Evolutionary conservation across 2,113 vertebrate genomes (phyloP).

Genomic region (Podocnemis expansa): DNA sequence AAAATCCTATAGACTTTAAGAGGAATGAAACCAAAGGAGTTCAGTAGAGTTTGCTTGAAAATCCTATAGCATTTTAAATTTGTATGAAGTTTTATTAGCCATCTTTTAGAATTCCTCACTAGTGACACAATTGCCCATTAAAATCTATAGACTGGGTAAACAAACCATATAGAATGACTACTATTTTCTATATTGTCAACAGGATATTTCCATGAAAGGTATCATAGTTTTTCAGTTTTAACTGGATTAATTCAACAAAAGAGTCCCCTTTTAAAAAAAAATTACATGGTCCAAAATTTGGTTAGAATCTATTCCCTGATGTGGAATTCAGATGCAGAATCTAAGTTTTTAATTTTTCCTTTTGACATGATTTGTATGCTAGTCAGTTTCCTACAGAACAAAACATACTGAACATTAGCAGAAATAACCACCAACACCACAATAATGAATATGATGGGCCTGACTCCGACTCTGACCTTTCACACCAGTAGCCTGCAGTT

Average conservation of each 20-base stretch:
- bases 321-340: not conserved
- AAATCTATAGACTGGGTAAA: not conserved
- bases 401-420: not conserved
- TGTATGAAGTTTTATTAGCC: not conserved
- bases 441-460: not conserved
- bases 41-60: not conserved
- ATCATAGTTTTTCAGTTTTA: constrained; percentile 9
- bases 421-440: not conserved
- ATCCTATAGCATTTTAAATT: not conserved
- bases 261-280: not conserved
- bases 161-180: not conserved
- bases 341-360: not conserved
- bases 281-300: not conserved
- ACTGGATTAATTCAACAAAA: not conserved
- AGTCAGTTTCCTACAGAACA: not conserved
- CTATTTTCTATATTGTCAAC: not conserved
- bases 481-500: not conserved
- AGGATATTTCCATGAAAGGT: not conserved
- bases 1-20: not conserved
- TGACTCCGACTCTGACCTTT: not conserved
- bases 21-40: not conserved
- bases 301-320: not conserved
- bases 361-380: not conserved
- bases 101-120: not conserved
- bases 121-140: not conserved